Conservation (phyloP, 2,797 vertebrate genomes). For the Acipenser ruthenus region DNA sequence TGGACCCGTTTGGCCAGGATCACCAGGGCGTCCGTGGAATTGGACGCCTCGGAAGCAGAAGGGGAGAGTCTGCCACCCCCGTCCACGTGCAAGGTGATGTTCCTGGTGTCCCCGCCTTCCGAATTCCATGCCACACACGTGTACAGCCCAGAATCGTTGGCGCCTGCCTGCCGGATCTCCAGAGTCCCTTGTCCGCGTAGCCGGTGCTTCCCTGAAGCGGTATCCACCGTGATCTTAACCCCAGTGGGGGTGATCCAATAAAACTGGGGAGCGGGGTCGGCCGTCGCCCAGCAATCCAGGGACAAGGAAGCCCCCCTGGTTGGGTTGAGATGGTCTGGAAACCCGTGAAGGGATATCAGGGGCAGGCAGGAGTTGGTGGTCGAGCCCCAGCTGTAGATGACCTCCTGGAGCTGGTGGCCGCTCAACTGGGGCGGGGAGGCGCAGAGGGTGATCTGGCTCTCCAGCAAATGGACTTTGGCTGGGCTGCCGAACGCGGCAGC, state of each 20-base stretch:
- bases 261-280: constrained; percentile 66
- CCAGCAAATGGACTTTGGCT: constrained; percentile 54
- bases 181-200: constrained; percentile 58
- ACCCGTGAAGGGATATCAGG: constrained; percentile 52
- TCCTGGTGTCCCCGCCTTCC: constrained; percentile 64
- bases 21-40: constrained; percentile 45
- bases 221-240: constrained; percentile 60
- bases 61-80: constrained; percentile 13
- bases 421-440: constrained; percentile 50
- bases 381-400: constrained; percentile 30
- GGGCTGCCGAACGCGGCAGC: constrained; percentile 49
- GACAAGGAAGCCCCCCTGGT: constrained; percentile 52
- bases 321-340: constrained; percentile 50
- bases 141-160: constrained; percentile 62
- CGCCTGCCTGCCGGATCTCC: constrained; percentile 54
- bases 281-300: constrained; percentile 62
- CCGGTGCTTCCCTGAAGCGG: constrained; percentile 43
- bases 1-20: constrained; percentile 58
- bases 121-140: constrained; percentile 66
- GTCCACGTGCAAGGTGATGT: constrained; percentile 53
- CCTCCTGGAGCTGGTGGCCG: constrained; percentile 55
- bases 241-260: constrained; percentile 71
- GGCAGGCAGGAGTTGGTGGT: constrained; percentile 57
- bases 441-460: constrained; percentile 59
- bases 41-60: constrained; percentile 15